A percentile compares a stretch with the other conserved stretches of the same genome.
Evolutionary conservation across 2,888 invertebrate genomes (phyloP).

Genomic region (Pyralis farinalis): DNA sequence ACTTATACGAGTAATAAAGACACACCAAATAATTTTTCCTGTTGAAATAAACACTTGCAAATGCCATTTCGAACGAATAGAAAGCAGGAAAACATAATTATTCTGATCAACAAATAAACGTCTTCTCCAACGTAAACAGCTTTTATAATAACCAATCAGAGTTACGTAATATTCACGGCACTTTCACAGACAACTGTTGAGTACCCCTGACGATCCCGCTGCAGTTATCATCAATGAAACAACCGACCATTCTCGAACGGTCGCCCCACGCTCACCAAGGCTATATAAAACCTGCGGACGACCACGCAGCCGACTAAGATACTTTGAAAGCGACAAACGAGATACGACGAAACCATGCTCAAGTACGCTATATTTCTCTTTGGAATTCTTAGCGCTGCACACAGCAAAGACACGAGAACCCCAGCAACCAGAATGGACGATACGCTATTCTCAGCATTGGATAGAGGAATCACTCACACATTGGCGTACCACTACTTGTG

Average conservation of each 20-base stretch:
- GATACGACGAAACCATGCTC: constrained; percentile 34
- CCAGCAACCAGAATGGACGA: constrained; percentile 34
- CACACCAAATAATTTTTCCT: too few relatives aligned
- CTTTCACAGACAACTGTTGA: constrained; percentile 43
- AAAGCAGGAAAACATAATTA: too few relatives aligned
- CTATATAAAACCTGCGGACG: constrained; percentile 57
- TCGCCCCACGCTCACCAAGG: constrained; percentile 42
- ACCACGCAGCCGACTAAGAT: constrained; percentile 34
- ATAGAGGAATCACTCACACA: constrained; percentile 57
- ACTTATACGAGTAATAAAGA: too few relatives aligned
- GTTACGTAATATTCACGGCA: constrained; percentile 17
- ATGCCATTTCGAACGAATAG: too few relatives aligned
- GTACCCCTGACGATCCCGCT: constrained; percentile 52
- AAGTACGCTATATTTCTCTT: constrained; percentile 45
- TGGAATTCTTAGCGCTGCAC: constrained; percentile 36
- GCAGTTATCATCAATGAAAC: constrained; percentile 59
- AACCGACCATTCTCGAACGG: constrained; percentile 64
- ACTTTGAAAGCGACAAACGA: constrained; percentile 31
- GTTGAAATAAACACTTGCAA: too few relatives aligned
- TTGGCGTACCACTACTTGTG: constrained; percentile 61
- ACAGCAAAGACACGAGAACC: constrained; percentile 41
- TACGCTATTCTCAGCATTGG: constrained; percentile 53
- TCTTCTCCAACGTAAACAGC: too few relatives aligned
- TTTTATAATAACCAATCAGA: constrained; percentile 8
- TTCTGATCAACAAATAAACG: too few relatives aligned